Evolutionary conservation across 1,140 invertebrate genomes (phyloP), one percentile per base, ranked within the genome.

Genomic region (Drosophila pruinosa): DNA sequence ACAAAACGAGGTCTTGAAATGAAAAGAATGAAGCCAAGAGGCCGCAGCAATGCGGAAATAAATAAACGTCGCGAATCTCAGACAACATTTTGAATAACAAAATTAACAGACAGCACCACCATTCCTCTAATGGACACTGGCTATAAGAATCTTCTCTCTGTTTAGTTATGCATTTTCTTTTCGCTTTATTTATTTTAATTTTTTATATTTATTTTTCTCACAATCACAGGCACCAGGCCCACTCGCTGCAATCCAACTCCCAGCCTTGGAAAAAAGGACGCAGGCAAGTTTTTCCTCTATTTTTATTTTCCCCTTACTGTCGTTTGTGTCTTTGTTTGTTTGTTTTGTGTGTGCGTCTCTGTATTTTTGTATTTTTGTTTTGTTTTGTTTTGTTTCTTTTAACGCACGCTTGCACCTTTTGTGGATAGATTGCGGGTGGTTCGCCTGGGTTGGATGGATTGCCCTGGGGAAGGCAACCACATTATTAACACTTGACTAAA

Each of bases 401-500:
- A 78, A 86, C 81, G 81, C 81, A 86, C 81, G 81, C 75, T 81
- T 86, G 81, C 81, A 86, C 81, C 82, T 86, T 72, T 43, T 28
- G 48, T 47, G 63, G 14, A 10, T 52, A 19, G 57, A 21, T 21
- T 28, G 14, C 15, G 63, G 34, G 47, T 28, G 24, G 21, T 17
- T 36, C 39, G 24, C 39, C 34, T 57, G 62, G 63, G 14, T 19
- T 36, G 47, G 41, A 41, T 34, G 31, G 8, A 26, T 69, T 78
- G 52, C 57, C 72, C 72, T 12, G 62, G 65, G 73, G 57, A 75
- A 75, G 83, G 78, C 75, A 78, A 71, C 78, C 85, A 63, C 75
- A 89, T 90, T 90, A 90, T 90, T 90, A 90, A 90, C 89, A 90
- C 89, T 90, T 70, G 89, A 90, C 89, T 90, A 71, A 90, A 90